phyloP scores from a whole-genome alignment of 2,113 vertebrate genomes.

The Pyrgilauda ruficollis region DNA sequence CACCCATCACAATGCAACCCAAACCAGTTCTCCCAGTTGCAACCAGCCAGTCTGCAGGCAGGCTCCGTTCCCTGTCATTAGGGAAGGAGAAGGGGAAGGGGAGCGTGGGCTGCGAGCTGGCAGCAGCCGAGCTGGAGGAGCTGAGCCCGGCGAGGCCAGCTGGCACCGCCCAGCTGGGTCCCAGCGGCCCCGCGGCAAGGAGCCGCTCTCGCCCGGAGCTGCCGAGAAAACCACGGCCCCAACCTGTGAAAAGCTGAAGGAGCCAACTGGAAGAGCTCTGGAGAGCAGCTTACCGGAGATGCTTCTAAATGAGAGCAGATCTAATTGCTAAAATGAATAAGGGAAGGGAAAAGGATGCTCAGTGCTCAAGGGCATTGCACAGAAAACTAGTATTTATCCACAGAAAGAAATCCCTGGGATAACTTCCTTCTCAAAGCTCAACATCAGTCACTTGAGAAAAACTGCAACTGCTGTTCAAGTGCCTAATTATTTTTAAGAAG shows the following conservation, averaged over 20 bases:
- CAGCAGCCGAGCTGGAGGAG: neutral
- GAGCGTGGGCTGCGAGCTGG: constrained; percentile 4
- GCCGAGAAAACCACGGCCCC: neutral
- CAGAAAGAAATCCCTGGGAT: neutral
- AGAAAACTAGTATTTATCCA: neutral
- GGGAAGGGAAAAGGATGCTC: neutral
- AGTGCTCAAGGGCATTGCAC: neutral
- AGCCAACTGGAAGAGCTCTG: neutral
- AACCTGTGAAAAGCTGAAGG: neutral
- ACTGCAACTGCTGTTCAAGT: neutral
- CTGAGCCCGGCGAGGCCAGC: neutral
- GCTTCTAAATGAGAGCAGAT: neutral
- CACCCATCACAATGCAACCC: neutral
- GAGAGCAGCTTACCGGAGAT: neutral
- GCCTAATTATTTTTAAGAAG: neutral
- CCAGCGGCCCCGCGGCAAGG: neutral
- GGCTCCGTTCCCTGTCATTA: neutral
- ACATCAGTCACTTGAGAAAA: neutral
- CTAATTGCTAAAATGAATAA: neutral
- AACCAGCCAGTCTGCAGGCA: neutral
- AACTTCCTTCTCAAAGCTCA: neutral
- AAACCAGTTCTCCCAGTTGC: constrained; percentile 51
- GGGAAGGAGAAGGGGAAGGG: neutral
- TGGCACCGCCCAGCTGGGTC: neutral
- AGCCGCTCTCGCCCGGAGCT: neutral